phyloP scores from a whole-genome alignment of 2,113 vertebrate genomes.

The Zosterops pallidus region DNA sequence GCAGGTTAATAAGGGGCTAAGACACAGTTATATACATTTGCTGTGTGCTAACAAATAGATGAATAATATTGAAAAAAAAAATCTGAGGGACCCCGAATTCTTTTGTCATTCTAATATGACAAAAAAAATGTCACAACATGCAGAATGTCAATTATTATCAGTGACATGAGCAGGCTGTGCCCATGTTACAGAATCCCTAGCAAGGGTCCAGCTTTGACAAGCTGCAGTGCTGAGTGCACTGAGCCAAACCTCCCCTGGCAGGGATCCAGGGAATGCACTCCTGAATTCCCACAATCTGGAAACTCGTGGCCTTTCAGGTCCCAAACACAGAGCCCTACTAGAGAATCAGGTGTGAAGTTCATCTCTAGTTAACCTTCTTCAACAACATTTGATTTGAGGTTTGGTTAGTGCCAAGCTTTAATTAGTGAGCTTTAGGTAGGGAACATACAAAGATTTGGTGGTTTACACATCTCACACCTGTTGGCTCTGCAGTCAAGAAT shows the following conservation, averaged over 20 bases:
- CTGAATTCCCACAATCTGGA: not conserved
- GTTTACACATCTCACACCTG: not conserved
- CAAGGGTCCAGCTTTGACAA: not conserved
- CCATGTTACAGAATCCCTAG: fast-evolving
- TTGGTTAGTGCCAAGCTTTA: not conserved
- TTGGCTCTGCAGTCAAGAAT: not conserved
- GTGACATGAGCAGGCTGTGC: not conserved
- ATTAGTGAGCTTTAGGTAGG: not conserved
- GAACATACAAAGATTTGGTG: not conserved
- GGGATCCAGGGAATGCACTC: not conserved
- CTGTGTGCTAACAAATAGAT: not conserved
- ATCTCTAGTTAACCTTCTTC: not conserved
- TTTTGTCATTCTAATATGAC: not conserved
- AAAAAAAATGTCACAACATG: not conserved
- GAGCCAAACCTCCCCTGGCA: not conserved
- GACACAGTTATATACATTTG: not conserved
- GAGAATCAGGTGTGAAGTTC: not conserved
- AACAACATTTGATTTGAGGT: not conserved
- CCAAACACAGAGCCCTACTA: not conserved
- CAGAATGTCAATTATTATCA: not conserved
- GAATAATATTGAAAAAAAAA: not conserved
- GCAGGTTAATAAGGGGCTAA: not conserved
- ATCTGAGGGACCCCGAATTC: not conserved
- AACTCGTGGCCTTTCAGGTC: not conserved
- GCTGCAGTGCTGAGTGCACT: not conserved